Evolutionary conservation across 1,140 invertebrate genomes (phyloP).

Genomic region (Drosophila lowei): DNA sequence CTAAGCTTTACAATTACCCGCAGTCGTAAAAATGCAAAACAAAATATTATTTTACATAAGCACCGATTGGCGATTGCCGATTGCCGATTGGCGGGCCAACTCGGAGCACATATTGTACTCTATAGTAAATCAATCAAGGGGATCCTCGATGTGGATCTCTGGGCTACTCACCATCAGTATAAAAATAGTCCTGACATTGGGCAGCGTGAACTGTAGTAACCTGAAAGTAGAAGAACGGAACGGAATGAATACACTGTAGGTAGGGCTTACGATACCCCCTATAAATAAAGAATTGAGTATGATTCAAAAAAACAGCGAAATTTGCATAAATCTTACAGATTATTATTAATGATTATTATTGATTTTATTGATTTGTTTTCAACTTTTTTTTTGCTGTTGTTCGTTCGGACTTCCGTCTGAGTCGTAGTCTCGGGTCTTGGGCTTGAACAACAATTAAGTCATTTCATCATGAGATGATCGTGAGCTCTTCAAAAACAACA

Average conservation of each 20-base stretch:
- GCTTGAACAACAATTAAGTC: conserved; percentile 63
- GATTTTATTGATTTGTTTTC: conserved; percentile 72
- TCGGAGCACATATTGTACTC: too few species aligned
- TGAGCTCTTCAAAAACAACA: conserved; percentile 53
- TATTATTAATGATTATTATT: conserved; percentile 72
- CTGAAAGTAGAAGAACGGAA: conserved; percentile 57
- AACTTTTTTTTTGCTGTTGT: conserved; percentile 22
- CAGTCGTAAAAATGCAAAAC: too few species aligned
- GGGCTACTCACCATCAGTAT: conserved; percentile 76
- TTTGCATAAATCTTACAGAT: conserved; percentile 71
- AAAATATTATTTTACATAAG: too few species aligned
- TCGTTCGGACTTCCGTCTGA: conserved; percentile 64
- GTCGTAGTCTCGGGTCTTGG: not conserved
- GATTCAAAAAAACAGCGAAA: conserved; percentile 32
- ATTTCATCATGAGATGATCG: conserved; percentile 59
- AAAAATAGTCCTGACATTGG: conserved; percentile 80
- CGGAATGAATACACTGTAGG: conserved; percentile 34
- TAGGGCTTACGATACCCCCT: conserved; percentile 59
- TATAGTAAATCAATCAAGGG: conserved; percentile 41
- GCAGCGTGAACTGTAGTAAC: conserved; percentile 82
- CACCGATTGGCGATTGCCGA: too few species aligned
- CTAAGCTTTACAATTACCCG: too few species aligned
- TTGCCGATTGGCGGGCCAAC: too few species aligned
- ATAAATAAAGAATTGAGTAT: conserved; percentile 55
- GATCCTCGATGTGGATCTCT: too few species aligned